These are phyloP conservation scores for Brachyptera risi DNA, from an alignment of 2,888 invertebrate species.

Conservation along the genomic window DNA sequence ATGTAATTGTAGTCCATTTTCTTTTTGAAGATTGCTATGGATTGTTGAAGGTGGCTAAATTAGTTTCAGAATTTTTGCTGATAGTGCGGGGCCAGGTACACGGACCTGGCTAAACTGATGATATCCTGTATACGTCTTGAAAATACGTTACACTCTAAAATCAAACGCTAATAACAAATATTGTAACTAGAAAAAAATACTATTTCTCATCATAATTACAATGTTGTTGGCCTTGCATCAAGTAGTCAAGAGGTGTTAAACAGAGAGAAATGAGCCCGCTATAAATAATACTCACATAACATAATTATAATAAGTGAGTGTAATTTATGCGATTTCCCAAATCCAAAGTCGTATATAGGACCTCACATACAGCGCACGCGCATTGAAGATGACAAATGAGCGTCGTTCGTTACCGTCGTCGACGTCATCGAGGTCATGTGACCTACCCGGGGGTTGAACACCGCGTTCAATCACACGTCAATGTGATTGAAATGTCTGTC, in stretches of 20 bases:
- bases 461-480: background rate
- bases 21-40: too few relatives aligned
- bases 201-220: background rate
- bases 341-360: background rate
- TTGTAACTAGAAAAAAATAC: background rate
- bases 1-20: too few relatives aligned
- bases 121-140: too few relatives aligned
- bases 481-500: slow-evolving; percentile 10
- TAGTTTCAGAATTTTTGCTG: too few relatives aligned
- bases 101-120: too few relatives aligned
- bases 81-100: too few relatives aligned
- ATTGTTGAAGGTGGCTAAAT: too few relatives aligned
- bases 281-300: background rate
- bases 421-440: slow-evolving; percentile 17
- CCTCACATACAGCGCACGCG: background rate
- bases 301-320: background rate
- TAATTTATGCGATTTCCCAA: background rate
- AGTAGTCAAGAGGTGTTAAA: background rate
- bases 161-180: background rate
- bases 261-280: background rate
- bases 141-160: too few relatives aligned
- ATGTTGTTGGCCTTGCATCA: slow-evolving; percentile 2
- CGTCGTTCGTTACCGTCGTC: slow-evolving; percentile 20
- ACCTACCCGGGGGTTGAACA: slow-evolving; percentile 9
- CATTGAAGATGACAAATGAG: slow-evolving; percentile 8